phyloP scores from a whole-genome alignment of 2,113 vertebrate genomes.

The Aleadryas rufinucha region DNA sequence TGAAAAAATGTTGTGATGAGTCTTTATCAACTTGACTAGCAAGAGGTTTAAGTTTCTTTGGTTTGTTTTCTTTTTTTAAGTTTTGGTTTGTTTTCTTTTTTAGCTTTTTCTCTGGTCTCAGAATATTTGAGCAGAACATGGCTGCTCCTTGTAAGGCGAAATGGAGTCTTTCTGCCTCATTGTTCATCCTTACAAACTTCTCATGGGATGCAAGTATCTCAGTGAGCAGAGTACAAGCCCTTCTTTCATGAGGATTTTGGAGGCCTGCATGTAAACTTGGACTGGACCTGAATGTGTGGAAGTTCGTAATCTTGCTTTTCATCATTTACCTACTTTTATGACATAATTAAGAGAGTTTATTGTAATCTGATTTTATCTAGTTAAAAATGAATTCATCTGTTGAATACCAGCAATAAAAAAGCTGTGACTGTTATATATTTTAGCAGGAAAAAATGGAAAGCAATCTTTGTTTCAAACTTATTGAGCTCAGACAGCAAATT shows the following conservation, averaged over 20 bases:
- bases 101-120: neutral
- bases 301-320: conserved; percentile 9
- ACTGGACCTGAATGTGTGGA: neutral
- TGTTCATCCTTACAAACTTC: neutral
- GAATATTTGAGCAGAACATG: neutral
- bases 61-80: neutral
- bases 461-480: conserved; percentile 31
- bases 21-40: neutral
- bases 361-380: conserved; percentile 16
- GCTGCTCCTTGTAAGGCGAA: neutral
- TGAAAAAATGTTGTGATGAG: neutral
- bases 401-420: conserved; percentile 41
- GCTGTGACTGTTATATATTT: neutral
- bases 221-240: neutral
- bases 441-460: conserved; percentile 34
- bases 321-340: conserved; percentile 1
- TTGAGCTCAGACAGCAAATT: conserved; percentile 15
- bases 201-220: neutral
- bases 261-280: neutral
- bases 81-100: neutral
- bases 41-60: neutral
- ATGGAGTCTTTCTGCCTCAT: neutral
- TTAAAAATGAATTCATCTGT: conserved; percentile 38
- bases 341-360: conserved; percentile 4
- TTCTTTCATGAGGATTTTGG: neutral